A percentile compares a stretch with the other conserved stretches of the same genome.
Evolutionary conservation across 2,113 vertebrate genomes (phyloP).

Genomic region (Motacilla alba): DNA sequence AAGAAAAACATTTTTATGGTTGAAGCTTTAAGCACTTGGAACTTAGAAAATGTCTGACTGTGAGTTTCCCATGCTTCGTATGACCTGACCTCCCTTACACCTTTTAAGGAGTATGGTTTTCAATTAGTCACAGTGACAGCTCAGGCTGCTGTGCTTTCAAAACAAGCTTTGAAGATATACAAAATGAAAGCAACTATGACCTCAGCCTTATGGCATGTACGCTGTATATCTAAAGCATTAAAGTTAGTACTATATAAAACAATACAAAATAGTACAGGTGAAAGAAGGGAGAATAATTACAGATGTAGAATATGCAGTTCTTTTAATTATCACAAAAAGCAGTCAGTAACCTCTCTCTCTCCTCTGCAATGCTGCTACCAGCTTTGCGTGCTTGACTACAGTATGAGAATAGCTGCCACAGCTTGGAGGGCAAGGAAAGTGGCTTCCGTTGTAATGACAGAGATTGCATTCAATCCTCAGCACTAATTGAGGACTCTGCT

Average conservation of each 20-base stretch:
- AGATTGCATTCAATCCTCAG: neutral
- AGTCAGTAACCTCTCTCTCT: neutral
- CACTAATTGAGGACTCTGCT: neutral
- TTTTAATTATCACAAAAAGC: neutral
- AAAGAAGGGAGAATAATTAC: neutral
- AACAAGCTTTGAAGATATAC: neutral
- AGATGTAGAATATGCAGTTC: neutral
- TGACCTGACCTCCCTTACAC: neutral
- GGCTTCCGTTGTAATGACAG: fast-evolving
- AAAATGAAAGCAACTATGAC: neutral
- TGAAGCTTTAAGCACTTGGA: neutral
- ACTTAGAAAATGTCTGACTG: neutral
- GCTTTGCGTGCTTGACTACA: neutral
- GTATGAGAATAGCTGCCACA: neutral
- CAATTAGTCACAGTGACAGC: neutral
- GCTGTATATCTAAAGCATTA: neutral
- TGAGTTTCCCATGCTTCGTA: neutral
- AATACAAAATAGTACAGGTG: neutral
- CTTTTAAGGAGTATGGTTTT: neutral
- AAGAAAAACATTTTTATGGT: neutral
- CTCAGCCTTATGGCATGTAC: neutral
- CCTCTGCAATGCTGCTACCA: neutral
- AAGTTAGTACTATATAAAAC: neutral
- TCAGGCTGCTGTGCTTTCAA: neutral
- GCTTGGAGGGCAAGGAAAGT: neutral